Conservation (phyloP, 2,888 invertebrate genomes). For the Harpagoxenus sublaevis region DNA sequence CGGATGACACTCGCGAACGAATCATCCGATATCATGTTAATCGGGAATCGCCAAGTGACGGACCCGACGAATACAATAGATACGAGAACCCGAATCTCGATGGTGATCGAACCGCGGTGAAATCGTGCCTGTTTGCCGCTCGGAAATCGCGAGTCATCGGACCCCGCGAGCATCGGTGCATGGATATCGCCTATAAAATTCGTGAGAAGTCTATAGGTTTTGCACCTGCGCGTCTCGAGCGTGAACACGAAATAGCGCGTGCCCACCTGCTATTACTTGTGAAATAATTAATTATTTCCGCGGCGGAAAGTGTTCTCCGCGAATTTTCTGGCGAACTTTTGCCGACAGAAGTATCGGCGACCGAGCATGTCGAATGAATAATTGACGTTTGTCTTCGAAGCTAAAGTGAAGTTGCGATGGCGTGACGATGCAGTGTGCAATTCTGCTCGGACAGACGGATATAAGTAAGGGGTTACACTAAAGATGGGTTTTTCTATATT, state of each 20-base stretch:
- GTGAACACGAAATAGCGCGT: background rate
- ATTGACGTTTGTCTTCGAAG: conserved; percentile 15
- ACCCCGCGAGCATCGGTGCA: background rate
- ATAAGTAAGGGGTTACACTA: conserved; percentile 1
- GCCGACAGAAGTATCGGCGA: background rate
- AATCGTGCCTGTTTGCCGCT: background rate
- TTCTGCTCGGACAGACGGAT: background rate
- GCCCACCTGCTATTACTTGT: background rate
- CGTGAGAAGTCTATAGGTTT: background rate
- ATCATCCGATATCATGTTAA: background rate
- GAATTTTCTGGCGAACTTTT: background rate
- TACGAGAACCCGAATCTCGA: background rate
- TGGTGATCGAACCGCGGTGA: background rate
- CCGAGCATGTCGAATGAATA: conserved; percentile 16
- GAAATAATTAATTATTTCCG: conserved; percentile 5
- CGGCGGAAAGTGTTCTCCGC: background rate
- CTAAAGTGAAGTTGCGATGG: conserved; percentile 2
- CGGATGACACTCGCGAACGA: conserved; percentile 55
- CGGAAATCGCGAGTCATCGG: background rate
- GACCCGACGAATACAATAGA: background rate
- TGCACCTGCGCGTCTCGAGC: conserved; percentile 47
- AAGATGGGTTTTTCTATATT: background rate
- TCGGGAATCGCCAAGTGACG: background rate
- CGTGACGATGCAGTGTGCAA: conserved; percentile 31
- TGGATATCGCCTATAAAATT: background rate